phyloP scores from a whole-genome alignment of 2,113 vertebrate genomes.

The Baryphthengus martii region DNA sequence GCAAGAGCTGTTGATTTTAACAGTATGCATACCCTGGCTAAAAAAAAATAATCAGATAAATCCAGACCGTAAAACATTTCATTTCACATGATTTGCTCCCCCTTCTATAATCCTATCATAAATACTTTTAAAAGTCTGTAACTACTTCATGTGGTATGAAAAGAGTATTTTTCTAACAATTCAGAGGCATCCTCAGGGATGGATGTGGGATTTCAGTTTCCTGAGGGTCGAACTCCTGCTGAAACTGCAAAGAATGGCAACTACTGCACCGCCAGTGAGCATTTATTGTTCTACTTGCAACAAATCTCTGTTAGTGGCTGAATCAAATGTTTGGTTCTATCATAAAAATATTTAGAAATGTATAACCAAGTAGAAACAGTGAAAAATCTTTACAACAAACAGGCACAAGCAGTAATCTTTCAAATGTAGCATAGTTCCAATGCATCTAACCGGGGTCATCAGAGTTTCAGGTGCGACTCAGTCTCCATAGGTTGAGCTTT shows the following conservation, averaged over 20 bases:
- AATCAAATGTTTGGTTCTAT: not conserved
- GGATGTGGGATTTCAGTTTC: not conserved
- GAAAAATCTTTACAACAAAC: not conserved
- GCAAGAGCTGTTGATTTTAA: not conserved
- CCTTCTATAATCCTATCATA: not conserved
- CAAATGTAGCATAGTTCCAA: not conserved
- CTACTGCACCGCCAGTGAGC: accelerated
- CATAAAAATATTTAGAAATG: not conserved
- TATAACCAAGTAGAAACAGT: not conserved
- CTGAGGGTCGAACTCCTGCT: not conserved
- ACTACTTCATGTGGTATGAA: not conserved
- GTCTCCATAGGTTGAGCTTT: not conserved
- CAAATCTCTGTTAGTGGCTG: not conserved
- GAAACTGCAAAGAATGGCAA: not conserved
- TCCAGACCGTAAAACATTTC: not conserved
- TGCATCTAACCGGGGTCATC: not conserved
- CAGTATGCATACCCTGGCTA: not conserved
- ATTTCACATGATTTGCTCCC: not conserved
- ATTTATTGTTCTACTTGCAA: not conserved
- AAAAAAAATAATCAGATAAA: not conserved
- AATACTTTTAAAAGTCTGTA: not conserved
- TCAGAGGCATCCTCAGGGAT: not conserved
- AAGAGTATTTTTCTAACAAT: not conserved
- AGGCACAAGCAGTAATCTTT: not conserved
- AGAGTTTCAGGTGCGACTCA: not conserved